Evolutionary conservation across 2,888 invertebrate genomes (phyloP), one percentile per base, ranked within the genome.

Genomic region (Tribolium freemani): DNA sequence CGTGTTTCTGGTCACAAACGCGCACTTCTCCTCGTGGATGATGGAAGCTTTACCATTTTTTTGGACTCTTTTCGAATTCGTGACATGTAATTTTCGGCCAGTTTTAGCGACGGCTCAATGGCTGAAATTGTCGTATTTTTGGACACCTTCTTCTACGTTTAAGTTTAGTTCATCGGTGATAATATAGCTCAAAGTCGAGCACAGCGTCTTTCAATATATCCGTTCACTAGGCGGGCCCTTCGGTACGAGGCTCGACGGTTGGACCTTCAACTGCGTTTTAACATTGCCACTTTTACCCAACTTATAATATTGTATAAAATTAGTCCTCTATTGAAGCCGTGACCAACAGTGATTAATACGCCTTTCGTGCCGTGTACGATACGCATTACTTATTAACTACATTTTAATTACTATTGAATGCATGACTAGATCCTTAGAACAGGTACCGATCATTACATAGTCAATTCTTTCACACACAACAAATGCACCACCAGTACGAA

Each of bases 121-220:
- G 77, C 78, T 79, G 79, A 83, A 83, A 79, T 78, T 81, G 79
- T 83, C 83, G 80, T 84, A 84, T 82, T 82, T 81, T 81, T 81
- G 80, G 83, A 83, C 26, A 26, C 26, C 26, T 26, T 26, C 26
- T 26, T 26, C 26, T 3, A 26, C 72, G 76, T 75, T 57, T 77
- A 75, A 75, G 71, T 74, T 75, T 76, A 80, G 77, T 77, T 81
- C 76, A 79, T 77, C 80, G 81, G 84, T 84, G 83, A 83, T 84
- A 79, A 78, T 78, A 82, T 82, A 83, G 83, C 84, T 84, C 83
- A 82, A 81, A 79, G 74, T 57, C 74, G 80, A 80, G 82, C 83
- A 78, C 79, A 79, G 77, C 80, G 83, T 84, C 83, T 83, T 83
- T 83, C 83, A 82, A 80, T 82, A 16, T 16, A 78, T 82, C 79